Conservation (phyloP, 2,888 invertebrate genomes). For the Mesodorylaimus sp. region DNA sequence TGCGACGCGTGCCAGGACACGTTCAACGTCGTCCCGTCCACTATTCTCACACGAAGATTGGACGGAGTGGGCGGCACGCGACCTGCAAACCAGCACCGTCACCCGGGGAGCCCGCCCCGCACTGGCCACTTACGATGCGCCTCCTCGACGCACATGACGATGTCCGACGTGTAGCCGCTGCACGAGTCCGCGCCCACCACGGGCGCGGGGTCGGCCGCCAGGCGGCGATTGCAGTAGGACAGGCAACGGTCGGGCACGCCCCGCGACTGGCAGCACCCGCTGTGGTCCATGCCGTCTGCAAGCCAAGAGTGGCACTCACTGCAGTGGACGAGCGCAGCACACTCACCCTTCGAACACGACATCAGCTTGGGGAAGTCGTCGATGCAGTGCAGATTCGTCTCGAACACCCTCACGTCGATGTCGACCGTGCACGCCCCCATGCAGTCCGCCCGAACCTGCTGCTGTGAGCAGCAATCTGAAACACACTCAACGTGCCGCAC, state of each 20-base stretch:
- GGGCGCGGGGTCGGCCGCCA: too few relatives aligned
- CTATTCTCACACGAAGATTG: neutral
- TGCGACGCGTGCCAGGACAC: too few relatives aligned
- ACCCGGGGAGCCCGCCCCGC: too few relatives aligned
- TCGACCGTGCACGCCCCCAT: conserved; percentile 3
- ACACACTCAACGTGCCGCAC: too few relatives aligned
- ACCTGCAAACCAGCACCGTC: too few relatives aligned
- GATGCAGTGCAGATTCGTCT: conserved; percentile 1
- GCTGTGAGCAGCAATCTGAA: conserved; percentile 4
- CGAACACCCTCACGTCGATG: neutral
- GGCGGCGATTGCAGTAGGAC: conserved; percentile 5
- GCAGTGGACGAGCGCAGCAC: too few relatives aligned
- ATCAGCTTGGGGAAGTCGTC: conserved; percentile 2
- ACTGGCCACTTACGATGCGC: too few relatives aligned
- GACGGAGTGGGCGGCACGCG: neutral
- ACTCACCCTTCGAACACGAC: conserved; percentile 5
- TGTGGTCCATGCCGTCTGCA: conserved; percentile 5
- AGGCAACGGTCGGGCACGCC: conserved; percentile 3
- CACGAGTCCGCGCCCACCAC: too few relatives aligned
- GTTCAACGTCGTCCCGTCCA: neutral
- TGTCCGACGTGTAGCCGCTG: too few relatives aligned
- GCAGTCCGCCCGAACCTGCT: neutral
- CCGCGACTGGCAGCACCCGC: neutral
- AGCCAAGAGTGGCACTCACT: neutral
- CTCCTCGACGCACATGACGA: too few relatives aligned